phyloP scores from a whole-genome alignment of 2,888 invertebrate species.

The Psylliodes chrysocephalus region DNA sequence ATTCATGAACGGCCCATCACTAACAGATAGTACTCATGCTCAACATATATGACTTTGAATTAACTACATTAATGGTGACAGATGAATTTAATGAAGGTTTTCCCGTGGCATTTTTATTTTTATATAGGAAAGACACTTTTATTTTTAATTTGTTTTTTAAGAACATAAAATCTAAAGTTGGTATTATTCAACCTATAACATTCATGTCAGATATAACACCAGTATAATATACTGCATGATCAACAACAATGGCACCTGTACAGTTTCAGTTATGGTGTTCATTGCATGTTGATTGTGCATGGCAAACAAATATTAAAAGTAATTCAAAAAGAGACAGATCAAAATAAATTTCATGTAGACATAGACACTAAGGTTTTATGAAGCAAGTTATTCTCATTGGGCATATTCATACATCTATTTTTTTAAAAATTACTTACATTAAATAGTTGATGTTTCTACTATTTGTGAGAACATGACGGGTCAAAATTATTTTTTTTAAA shows the following conservation, averaged over 20 bases:
- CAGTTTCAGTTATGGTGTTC: not conserved
- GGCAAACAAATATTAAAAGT: not conserved
- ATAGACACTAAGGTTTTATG: conserved; percentile 28
- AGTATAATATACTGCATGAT: not conserved
- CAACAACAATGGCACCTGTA: not conserved
- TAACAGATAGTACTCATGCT: conserved; percentile 37
- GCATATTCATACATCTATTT: conserved; percentile 40
- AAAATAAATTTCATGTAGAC: conserved; percentile 30
- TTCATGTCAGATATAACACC: not conserved
- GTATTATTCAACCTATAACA: not conserved
- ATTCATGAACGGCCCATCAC: too few species aligned
- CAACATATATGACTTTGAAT: conserved; percentile 37
- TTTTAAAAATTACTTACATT: too few species aligned
- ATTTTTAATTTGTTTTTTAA: conserved; percentile 29
- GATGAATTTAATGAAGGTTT: conserved; percentile 39
- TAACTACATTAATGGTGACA: conserved; percentile 33
- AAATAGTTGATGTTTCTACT: too few species aligned
- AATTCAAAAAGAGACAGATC: conserved; percentile 30
- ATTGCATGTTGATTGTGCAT: not conserved
- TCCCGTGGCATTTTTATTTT: conserved; percentile 36
- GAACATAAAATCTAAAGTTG: not conserved
- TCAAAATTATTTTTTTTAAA: too few species aligned
- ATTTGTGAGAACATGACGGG: too few species aligned
- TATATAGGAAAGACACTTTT: conserved; percentile 35
- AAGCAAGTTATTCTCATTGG: conserved; percentile 30